Evolutionary conservation across 2,888 invertebrate genomes (phyloP).

Genomic region (Monopis laevigella): DNA sequence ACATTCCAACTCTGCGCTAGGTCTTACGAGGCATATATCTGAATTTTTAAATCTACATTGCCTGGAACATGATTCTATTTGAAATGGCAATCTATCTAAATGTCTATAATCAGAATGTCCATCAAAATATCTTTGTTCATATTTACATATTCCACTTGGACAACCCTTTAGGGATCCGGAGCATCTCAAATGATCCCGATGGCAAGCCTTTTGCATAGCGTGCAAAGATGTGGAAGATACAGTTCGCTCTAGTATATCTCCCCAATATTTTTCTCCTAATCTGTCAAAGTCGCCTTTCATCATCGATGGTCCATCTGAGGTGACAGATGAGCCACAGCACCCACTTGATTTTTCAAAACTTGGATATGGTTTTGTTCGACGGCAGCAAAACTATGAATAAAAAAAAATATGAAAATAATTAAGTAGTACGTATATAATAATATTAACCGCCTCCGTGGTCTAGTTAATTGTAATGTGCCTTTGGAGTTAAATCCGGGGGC

Average conservation of each 20-base stretch:
- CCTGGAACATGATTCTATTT: slow-evolving; percentile 57
- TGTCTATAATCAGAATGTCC: slow-evolving; percentile 52
- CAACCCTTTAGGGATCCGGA: slow-evolving; percentile 60
- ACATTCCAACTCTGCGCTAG: slow-evolving; percentile 48
- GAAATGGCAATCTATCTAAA: slow-evolving; percentile 53
- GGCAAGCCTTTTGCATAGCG: slow-evolving; percentile 69
- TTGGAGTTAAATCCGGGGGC: no score
- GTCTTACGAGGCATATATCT: slow-evolving; percentile 55
- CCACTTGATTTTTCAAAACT: slow-evolving; percentile 54
- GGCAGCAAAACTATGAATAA: slow-evolving; percentile 47
- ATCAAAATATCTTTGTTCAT: slow-evolving; percentile 53
- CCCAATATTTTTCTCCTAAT: slow-evolving; percentile 77
- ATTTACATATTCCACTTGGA: slow-evolving; percentile 45
- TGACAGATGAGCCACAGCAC: slow-evolving; percentile 55
- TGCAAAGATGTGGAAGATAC: slow-evolving; percentile 80
- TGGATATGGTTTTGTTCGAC: slow-evolving; percentile 45
- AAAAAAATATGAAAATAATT: no score
- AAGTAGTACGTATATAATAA: no score
- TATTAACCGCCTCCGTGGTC: no score
- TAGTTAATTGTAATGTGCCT: no score
- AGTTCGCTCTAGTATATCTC: slow-evolving; percentile 81
- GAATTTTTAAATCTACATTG: slow-evolving; percentile 58
- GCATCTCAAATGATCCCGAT: slow-evolving; percentile 42
- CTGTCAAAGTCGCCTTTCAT: slow-evolving; percentile 72
- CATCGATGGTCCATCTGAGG: slow-evolving; percentile 52